Evolutionary conservation across 35 echinoderm and acorn worm genomes (phyloP).

Genomic region (Lytechinus variegatus): DNA sequence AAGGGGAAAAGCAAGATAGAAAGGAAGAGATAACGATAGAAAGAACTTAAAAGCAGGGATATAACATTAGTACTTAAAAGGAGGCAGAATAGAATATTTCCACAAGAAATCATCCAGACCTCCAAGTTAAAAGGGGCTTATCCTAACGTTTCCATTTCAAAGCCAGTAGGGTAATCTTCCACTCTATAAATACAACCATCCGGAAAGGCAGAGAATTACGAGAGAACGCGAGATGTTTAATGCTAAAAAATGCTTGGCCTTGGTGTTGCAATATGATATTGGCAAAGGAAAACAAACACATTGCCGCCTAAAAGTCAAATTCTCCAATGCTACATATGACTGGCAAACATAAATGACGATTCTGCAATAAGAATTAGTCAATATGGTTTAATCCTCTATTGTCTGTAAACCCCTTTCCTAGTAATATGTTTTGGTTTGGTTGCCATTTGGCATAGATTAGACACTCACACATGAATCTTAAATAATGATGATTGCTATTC

Average conservation of each 20-base stretch:
- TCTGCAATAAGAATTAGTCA: no score
- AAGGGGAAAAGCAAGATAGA: not conserved
- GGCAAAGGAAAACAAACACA: not conserved
- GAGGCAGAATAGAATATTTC: not conserved
- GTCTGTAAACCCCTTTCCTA: no score
- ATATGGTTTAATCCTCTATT: no score
- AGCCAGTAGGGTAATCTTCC: not conserved
- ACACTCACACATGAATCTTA: no score
- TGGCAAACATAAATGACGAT: not conserved
- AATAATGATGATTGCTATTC: no score
- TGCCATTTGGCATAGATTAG: no score
- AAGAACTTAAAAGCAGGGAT: not conserved
- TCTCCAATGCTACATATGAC: not conserved
- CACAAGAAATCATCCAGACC: not conserved
- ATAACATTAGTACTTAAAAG: not conserved
- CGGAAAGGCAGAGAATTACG: not conserved
- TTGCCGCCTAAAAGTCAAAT: not conserved
- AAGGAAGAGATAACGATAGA: constrained; percentile 1
- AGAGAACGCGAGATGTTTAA: not conserved
- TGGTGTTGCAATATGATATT: not conserved
- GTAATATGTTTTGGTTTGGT: no score
- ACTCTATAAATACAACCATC: not conserved
- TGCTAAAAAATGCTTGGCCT: constrained; percentile 3
- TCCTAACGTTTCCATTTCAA: not conserved
- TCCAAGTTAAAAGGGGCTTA: not conserved